phyloP scores from a whole-genome alignment of 2,888 invertebrate species.

The Pristionchus fissidentatus region DNA sequence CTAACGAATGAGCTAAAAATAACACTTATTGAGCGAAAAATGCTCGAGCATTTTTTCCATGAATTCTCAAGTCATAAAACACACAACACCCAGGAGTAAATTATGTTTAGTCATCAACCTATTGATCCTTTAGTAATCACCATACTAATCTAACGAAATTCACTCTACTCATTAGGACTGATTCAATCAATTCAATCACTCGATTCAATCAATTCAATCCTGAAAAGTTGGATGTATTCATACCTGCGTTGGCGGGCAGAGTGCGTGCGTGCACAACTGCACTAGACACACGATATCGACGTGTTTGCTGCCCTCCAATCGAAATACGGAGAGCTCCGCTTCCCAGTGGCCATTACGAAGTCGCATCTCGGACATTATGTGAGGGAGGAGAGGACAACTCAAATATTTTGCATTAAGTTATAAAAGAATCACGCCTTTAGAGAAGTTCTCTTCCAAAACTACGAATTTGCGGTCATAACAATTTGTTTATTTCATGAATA shows the following conservation, averaged over 20 bases:
- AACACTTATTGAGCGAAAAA: no score
- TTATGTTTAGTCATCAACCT: no score
- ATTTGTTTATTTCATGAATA: background rate
- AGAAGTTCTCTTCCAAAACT: no score
- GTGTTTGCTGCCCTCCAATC: conserved; percentile 74
- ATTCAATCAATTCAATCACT: no score
- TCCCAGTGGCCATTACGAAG: conserved; percentile 64
- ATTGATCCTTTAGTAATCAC: background rate
- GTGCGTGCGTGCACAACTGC: conserved; percentile 48
- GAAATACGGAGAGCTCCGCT: conserved; percentile 71
- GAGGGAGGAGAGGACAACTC: conserved; percentile 71
- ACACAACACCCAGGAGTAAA: no score
- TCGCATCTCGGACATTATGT: conserved; percentile 70
- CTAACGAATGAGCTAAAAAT: no score
- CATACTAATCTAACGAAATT: no score
- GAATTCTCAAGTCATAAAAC: no score
- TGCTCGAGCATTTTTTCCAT: no score
- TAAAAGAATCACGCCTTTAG: no score
- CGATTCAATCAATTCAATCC: background rate
- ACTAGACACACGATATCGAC: conserved; percentile 69
- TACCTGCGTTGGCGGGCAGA: conserved; percentile 27
- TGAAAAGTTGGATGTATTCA: background rate
- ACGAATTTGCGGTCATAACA: no score
- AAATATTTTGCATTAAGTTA: conserved; percentile 37
- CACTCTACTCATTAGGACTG: background rate